Evolutionary conservation across 2,797 vertebrate species (phyloP).

Genomic region (Clarias platycephalus): DNA sequence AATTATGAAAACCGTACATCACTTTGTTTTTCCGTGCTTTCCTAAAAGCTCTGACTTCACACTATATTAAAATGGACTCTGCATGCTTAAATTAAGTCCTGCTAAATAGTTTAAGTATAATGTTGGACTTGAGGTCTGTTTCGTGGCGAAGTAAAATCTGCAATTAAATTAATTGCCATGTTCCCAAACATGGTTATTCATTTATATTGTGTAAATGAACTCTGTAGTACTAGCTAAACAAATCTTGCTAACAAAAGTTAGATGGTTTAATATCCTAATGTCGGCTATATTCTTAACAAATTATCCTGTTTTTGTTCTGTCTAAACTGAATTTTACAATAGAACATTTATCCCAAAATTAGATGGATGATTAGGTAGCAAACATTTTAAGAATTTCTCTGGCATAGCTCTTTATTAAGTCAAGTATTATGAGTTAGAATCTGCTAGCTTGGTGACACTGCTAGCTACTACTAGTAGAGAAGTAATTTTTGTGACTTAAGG

Average conservation of each 20-base stretch:
- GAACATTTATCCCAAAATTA: background rate
- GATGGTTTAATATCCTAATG: background rate
- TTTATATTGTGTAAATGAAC: background rate
- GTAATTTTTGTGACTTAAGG: background rate
- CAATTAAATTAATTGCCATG: background rate
- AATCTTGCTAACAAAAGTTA: background rate
- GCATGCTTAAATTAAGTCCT: background rate
- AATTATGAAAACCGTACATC: constrained; percentile 15
- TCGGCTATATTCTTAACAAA: background rate
- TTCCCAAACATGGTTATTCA: background rate
- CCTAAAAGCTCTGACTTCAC: background rate
- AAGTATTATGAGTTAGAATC: background rate
- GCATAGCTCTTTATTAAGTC: background rate
- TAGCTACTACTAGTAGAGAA: background rate
- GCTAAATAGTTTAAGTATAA: background rate
- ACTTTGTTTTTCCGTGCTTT: constrained; percentile 1
- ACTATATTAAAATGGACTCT: background rate
- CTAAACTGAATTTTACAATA: background rate
- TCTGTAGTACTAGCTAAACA: background rate
- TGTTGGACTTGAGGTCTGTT: background rate
- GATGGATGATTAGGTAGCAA: no score
- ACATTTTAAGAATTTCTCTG: background rate
- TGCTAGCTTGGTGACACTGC: background rate
- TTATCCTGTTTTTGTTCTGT: background rate
- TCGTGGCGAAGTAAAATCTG: background rate